Base-by-base conservation (phyloP, 2,113 vertebrate genomes). In the Tetrax tetrax region DNA sequence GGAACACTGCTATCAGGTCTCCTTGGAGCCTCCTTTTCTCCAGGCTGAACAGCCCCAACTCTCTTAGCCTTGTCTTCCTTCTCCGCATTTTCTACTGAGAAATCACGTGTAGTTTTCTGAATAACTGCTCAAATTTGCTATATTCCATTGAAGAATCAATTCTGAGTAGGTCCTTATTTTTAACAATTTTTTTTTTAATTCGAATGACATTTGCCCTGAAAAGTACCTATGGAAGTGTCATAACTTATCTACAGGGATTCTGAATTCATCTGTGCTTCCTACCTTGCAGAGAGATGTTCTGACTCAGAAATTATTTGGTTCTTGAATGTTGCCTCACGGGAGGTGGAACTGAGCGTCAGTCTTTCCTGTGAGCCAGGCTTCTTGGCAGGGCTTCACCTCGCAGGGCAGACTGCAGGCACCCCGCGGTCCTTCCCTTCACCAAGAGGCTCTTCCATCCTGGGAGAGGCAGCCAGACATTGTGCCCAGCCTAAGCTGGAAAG, bases 381-480 rank as follows among this genome's bases (percentile, higher is more conserved):
- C 50, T n/a, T 28, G 2, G 0, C 15, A 27, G 41, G 45, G 6
- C 15, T 69, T 87, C 35, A n/a, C 23, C 25, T 43, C 37, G 2
- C 7, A 71, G 19, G 1, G 3, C 11, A 56, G 21, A 8, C 23
- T 54, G n/a, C 28, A 92, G 43, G 29, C 29, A 38, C 29, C 28
- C 3, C 9, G 3, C 13, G 2, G 2, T 35, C 9, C 8, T 18
- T 51, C 29, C 21, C 29, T 9, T 35, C 57, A 17, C 35, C 28
- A 4, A 66, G 47, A 43, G 6, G 29, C 5, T 72, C 38, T 31
- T 66, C 35, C 7, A 2, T 6, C 18, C 45, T 23, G 7, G 38
- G 24, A 91, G 47, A n/a, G 13, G 7, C 23, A 77, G 10, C 6
- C 0, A 3, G 60, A 38, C 6, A 9, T 23, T 2, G 0, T 65